Evolutionary conservation across 2,888 invertebrate species (phyloP).

Genomic region (Microctonus brassicae): DNA sequence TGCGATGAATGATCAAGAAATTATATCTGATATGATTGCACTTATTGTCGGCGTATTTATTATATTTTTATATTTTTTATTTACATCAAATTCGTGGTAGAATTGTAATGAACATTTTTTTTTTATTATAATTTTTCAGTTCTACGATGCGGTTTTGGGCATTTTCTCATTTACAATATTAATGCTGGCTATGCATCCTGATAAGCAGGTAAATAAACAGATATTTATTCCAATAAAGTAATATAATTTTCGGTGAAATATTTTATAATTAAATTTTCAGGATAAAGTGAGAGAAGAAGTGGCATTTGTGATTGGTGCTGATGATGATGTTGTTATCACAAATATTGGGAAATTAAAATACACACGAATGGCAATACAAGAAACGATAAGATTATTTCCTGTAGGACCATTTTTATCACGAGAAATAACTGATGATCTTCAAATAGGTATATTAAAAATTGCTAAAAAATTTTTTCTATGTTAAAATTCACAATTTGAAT

Average conservation of each 20-base stretch:
- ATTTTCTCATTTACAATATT: background rate
- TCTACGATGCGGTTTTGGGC: background rate
- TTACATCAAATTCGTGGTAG: too few relatives aligned
- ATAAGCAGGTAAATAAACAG: slow-evolving; percentile 5
- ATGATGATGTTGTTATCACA: background rate
- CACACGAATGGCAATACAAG: background rate
- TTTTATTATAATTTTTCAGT: background rate
- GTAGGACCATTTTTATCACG: slow-evolving; percentile 1
- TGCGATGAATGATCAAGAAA: background rate
- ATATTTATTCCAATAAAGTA: background rate
- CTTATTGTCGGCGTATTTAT: background rate
- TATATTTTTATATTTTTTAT: background rate
- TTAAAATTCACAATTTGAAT: too few relatives aligned
- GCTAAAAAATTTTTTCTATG: too few relatives aligned
- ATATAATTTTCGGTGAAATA: background rate
- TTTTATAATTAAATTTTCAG: background rate
- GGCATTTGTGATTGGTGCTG: background rate
- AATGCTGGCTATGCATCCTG: slow-evolving; percentile 23
- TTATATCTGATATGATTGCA: background rate
- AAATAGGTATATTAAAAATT: slow-evolving; percentile 22
- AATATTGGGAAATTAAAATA: slow-evolving; percentile 10
- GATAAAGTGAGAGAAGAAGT: background rate
- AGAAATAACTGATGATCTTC: background rate
- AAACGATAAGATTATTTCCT: slow-evolving; percentile 17
- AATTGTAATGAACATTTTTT: background rate